These are phyloP conservation scores for Leucophora obtusa DNA, from an alignment of 2,888 invertebrate species.

Conservation along the genomic window DNA sequence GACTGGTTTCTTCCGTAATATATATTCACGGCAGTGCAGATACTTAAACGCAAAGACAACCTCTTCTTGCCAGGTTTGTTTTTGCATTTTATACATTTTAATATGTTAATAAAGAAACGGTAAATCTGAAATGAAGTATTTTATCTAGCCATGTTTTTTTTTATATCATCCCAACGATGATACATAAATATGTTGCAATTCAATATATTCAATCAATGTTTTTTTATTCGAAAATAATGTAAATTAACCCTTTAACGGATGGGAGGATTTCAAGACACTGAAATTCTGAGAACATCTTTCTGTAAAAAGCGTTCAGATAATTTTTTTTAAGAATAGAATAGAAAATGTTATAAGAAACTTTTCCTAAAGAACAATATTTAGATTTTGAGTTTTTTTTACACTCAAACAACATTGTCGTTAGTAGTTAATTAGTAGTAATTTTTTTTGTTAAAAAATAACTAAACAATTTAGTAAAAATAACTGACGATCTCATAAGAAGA, in stretches of 20 bases:
- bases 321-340: too few relatives aligned
- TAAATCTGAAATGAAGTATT: constrained; percentile 4
- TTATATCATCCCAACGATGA: background rate
- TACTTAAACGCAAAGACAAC: background rate
- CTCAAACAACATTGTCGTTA: too few relatives aligned
- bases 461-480: too few relatives aligned
- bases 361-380: too few relatives aligned
- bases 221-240: background rate
- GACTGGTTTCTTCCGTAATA: background rate
- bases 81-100: constrained; percentile 30
- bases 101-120: constrained; percentile 37
- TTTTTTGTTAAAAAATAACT: too few relatives aligned
- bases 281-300: too few relatives aligned
- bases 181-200: background rate
- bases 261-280: too few relatives aligned
- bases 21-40: background rate
- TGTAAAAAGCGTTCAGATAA: too few relatives aligned
- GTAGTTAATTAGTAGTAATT: too few relatives aligned
- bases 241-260: background rate
- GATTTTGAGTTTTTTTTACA: too few relatives aligned
- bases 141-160: constrained; percentile 17
- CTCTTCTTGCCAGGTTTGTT: background rate
- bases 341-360: too few relatives aligned
- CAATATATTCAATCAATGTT: background rate
- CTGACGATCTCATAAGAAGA: too few relatives aligned